A percentile compares a stretch with the other conserved stretches of the same genome.
Evolutionary conservation across 2,113 vertebrate species (phyloP).

Genomic region (Siphamia tubifer): DNA sequence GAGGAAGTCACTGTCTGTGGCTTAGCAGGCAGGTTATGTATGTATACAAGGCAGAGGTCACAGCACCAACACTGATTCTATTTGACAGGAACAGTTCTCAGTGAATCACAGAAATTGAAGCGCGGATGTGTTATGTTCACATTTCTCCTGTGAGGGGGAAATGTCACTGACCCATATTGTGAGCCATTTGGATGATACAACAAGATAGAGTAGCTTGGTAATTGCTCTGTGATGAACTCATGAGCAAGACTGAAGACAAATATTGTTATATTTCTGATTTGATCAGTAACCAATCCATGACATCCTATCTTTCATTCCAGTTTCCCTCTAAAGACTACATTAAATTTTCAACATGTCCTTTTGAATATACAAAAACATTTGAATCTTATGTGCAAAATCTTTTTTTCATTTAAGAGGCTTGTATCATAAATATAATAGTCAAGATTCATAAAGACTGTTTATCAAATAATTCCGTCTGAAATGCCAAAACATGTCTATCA

Average conservation of each 20-base stretch:
- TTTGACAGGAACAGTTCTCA: slow-evolving; percentile 36
- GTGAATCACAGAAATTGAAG: slow-evolving; percentile 25
- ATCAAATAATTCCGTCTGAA: slow-evolving; percentile 16
- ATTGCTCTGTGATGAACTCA: neutral
- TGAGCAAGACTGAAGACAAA: neutral
- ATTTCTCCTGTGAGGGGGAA: neutral
- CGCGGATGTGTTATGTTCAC: neutral
- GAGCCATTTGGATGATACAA: neutral
- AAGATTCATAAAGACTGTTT: neutral
- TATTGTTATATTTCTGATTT: neutral
- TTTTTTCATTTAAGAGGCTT: neutral
- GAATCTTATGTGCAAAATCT: neutral
- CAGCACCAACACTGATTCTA: slow-evolving; percentile 12
- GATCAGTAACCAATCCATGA: neutral
- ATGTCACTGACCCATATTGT: slow-evolving; percentile 19
- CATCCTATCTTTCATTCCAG: neutral
- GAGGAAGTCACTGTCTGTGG: slow-evolving; percentile 8
- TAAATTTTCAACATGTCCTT: neutral
- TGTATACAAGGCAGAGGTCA: slow-evolving; percentile 25
- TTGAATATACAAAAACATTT: neutral
- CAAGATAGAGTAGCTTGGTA: neutral
- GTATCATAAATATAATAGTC: neutral
- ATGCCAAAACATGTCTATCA: neutral
- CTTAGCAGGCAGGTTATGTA: neutral
- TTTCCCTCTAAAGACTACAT: neutral